Evolutionary conservation across 2,888 invertebrate genomes (phyloP), one percentile per base, ranked within the genome.

Genomic region (Bedellia somnulentella): DNA sequence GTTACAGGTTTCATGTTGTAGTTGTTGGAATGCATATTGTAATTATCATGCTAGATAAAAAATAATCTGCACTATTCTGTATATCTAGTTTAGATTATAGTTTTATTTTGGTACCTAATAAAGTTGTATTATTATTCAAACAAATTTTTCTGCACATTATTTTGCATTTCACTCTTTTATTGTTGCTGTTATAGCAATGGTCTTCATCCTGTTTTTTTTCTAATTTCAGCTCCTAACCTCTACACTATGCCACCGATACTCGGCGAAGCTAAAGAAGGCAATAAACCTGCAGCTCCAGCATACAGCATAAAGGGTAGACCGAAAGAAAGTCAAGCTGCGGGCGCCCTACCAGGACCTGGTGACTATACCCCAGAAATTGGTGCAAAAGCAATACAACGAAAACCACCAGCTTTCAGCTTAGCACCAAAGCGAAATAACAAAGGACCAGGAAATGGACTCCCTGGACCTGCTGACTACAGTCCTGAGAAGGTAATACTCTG

Each of bases 251-350:
- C 90, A 36, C 83, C 89, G 30, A 85, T 86, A 32, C 80, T 92
- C 48, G 85, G 55, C 58, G 85, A 52, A 44, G 70, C 75, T 12
- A 64, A 67, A 33, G 75, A 76, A 36, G 75, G 79, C 46, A 45
- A 76, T 57, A 52, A 81, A 59, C 59, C 82, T 55, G 85, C 88
- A 26, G 86, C 94, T 2, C 95, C 96, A 2, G 86, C 93, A 5
- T 96, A 86, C 59, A 90, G 93, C 31, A 87, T 96, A 44, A 84
- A 89, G 5, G 90, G 93, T 5, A 80, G 94, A 37, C 87, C 86
- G 39, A 89, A 87, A 55, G 75, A 79, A 10, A 35, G 44, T 5
- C 71, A 63, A 29, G 42, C 50, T 6, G 70, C 64, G 39, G 48
- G 46, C 2, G 57, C 63, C 0, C 78, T 86, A 41, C 93, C 93